Base-by-base conservation (phyloP, 2,113 vertebrate genomes). In the Cephalopholis sonnerati region DNA sequence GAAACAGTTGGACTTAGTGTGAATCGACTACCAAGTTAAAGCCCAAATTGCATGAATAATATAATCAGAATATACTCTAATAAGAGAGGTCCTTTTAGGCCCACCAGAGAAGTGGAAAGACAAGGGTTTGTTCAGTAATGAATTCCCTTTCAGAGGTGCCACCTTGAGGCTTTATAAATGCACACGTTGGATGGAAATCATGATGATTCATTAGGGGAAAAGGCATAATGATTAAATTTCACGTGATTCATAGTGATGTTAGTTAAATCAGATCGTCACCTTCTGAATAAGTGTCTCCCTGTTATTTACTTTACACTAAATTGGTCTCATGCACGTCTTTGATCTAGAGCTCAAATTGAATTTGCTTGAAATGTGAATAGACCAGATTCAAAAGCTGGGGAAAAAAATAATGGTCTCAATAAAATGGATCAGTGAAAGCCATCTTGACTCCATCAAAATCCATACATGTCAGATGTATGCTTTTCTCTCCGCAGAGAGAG, bases 391-490 rank as follows among this genome's bases (percentile, higher is more conserved):
- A 67, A 85, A 16, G 62, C 74, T 72, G 41, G 51, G 44, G 41
- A 18, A 18, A 27, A 46, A 70, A 75, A 62, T 80, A 77, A 87
- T 70, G 54, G 70, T 74, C 61, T 83, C 76, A 84, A 74, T 87
- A 83, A 86, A 63, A 81, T 22, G 79, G 80, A 82, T 89, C 84
- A 77, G 71, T 81, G 57, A 85, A 90, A 89, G 81, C 83, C 74
- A 66, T 77, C 76, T 76, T 70, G 67, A 80, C 82, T 90, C 84
- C 64, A 88, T 89, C 84, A 89, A 80, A 90, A 90, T 86, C 85
- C 83, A 87, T 85, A 81, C 81, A 79, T 90, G 88, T 91, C 83
- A 87, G 48, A 72, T 15, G 25, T 77, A 57, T 72, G 69, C 54
- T 72, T 55, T 51, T 63, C 77, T 25, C 57, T 69, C 27, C 0